Evolutionary conservation across 2,113 vertebrate genomes (phyloP), one percentile per base, ranked within the genome.

Genomic region (Gallinago paraguaiae): DNA sequence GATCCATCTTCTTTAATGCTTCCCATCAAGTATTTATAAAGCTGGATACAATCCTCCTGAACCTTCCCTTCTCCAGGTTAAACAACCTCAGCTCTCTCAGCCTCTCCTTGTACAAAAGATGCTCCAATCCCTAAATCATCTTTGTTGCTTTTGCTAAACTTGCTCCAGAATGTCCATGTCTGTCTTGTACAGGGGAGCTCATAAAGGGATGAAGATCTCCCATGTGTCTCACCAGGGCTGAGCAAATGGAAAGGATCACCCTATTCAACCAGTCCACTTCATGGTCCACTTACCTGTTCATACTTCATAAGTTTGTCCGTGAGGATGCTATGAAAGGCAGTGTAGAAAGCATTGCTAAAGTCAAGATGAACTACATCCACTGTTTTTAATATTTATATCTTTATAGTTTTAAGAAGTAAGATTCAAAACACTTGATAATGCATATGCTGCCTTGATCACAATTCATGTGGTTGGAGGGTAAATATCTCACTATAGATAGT

Each of bases 21-120:
- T 6, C 5, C 11, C 24, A 35, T 39, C 25, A 61, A 41, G 9
- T 23, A 8, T 43, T 75, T 81, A 19, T 33, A 30, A 15, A 76
- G 27, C 13, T 17, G 9, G 5, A 75, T 56, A 35, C 0, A 0
- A 53, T 12, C 5, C 13, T 3, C 19, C 27, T 39, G 51, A 72
- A 25, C 23, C 8, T 63, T 54, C 15, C 22, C 30, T 79, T 48
- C 45, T 54, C 17, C n/a, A 68, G 23, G 13, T 51, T 67, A 33
- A 54, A 54, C 9, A 75, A 19, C 2, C 4, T 4, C 25, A 53
- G 1, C 4, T 46, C 13, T 54, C 54, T 67, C 50, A 48, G 3
- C 17, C 6, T 61, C 33, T 61, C 10, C 16, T 30, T 7, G 7
- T 43, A 56, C 9, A 10, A 82, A 74, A 78, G 53, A n/a, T 20